These are phyloP conservation scores for Luehdorfia chinensis DNA, from an alignment of 1,140 invertebrate species.

Conservation along the genomic window DNA sequence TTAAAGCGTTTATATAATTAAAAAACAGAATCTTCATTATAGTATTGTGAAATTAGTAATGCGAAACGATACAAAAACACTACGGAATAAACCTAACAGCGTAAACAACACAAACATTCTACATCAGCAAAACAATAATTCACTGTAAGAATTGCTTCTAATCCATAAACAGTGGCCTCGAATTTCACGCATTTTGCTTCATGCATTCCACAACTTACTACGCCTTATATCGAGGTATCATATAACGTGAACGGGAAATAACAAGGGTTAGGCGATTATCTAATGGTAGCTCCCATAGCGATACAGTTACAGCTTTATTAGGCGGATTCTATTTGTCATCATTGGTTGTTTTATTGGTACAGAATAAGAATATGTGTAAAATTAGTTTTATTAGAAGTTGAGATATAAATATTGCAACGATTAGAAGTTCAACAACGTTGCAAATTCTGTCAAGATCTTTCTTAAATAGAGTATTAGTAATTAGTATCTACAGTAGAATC, in stretches of 20 bases:
- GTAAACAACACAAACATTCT: constrained; percentile 4
- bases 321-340: too few species aligned
- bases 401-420: too few species aligned
- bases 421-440: too few species aligned
- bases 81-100: neutral
- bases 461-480: too few species aligned
- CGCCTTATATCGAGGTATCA: constrained; percentile 31
- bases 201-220: constrained; percentile 38
- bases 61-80: neutral
- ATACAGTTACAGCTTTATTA: constrained; percentile 31
- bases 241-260: constrained; percentile 30
- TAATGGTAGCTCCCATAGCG: constrained; percentile 34
- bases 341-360: too few species aligned
- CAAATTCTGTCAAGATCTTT: too few species aligned
- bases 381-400: too few species aligned
- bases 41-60: constrained; percentile 1
- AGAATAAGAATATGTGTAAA: too few species aligned
- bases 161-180: constrained; percentile 36
- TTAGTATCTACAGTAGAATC: too few species aligned
- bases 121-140: constrained; percentile 11
- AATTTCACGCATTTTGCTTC: constrained; percentile 42
- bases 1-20: too few species aligned
- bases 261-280: constrained; percentile 36
- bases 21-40: too few species aligned
- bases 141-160: constrained; percentile 7